These are phyloP conservation scores for Stercorarius parasiticus DNA, from an alignment of 2,113 vertebrate species.

Conservation along the genomic window DNA sequence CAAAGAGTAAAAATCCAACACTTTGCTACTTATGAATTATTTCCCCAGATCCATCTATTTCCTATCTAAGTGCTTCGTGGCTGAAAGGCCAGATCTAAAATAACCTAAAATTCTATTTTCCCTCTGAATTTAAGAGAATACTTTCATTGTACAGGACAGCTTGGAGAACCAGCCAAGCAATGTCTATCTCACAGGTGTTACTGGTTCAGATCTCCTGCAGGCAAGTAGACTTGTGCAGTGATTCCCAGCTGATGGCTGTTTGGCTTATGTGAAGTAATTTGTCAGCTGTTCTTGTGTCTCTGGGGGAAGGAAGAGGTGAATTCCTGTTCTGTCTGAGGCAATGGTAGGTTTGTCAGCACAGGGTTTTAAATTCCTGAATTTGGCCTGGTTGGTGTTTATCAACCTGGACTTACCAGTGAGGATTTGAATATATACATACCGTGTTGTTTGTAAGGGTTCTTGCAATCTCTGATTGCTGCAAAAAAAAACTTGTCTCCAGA, in stretches of 20 bases:
- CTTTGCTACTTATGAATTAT: not conserved
- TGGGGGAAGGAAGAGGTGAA: not conserved
- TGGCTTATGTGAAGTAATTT: not conserved
- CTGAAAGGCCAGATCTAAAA: not conserved
- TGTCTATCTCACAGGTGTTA: not conserved
- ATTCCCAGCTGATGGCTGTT: not conserved
- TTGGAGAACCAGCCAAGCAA: not conserved
- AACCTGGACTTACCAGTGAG: not conserved
- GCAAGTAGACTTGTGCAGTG: not conserved
- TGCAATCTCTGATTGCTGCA: not conserved
- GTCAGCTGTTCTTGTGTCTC: not conserved
- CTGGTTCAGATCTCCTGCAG: not conserved
- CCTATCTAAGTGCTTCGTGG: not conserved
- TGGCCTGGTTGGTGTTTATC: fast-evolving
- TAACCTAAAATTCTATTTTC: not conserved
- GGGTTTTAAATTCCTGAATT: not conserved
- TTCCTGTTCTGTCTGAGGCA: not conserved
- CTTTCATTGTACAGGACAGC: not conserved
- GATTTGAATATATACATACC: not conserved
- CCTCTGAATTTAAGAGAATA: not conserved
- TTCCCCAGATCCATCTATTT: not conserved
- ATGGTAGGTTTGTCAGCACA: not conserved
- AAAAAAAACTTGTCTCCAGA: not conserved
- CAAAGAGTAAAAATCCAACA: not conserved
- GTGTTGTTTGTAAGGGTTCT: not conserved